Evolutionary conservation across 2,113 vertebrate species (phyloP).

Genomic region (Cairina moschata): DNA sequence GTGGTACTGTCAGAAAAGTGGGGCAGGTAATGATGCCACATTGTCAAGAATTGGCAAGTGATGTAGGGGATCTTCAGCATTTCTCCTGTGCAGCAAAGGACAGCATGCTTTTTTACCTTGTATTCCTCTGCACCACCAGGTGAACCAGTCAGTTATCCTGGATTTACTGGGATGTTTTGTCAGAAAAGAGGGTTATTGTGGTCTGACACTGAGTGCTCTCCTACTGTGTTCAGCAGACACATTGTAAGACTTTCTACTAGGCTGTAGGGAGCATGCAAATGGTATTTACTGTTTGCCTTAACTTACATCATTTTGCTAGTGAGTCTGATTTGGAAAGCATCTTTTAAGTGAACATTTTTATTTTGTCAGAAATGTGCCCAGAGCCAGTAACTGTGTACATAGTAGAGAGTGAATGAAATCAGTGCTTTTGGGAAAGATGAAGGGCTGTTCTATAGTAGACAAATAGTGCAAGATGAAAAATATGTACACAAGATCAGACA

Average conservation of each 20-base stretch:
- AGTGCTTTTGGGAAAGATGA: background rate
- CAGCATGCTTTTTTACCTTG: background rate
- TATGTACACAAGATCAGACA: background rate
- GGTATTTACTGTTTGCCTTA: background rate
- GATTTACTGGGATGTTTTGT: background rate
- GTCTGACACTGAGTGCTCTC: background rate
- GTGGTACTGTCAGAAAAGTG: background rate
- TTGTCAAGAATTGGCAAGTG: background rate
- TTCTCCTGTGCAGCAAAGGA: background rate
- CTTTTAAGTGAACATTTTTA: background rate
- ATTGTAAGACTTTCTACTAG: background rate
- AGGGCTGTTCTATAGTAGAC: background rate
- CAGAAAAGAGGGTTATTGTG: background rate
- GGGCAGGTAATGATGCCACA: background rate
- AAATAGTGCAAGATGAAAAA: background rate
- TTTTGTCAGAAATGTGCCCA: background rate
- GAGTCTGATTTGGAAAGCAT: background rate
- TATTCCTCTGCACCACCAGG: background rate
- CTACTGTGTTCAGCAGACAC: background rate
- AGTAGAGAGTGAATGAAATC: background rate
- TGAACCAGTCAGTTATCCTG: background rate
- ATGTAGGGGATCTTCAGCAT: rapidly evolving
- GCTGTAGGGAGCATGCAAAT: background rate
- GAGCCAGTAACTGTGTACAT: background rate
- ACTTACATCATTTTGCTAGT: background rate